Percentiles rank a stretch among this genome's conserved stretches.
These are phyloP conservation scores for Amniataba percoides DNA, from an alignment of 2,797 vertebrate species.

Conservation along the genomic window DNA sequence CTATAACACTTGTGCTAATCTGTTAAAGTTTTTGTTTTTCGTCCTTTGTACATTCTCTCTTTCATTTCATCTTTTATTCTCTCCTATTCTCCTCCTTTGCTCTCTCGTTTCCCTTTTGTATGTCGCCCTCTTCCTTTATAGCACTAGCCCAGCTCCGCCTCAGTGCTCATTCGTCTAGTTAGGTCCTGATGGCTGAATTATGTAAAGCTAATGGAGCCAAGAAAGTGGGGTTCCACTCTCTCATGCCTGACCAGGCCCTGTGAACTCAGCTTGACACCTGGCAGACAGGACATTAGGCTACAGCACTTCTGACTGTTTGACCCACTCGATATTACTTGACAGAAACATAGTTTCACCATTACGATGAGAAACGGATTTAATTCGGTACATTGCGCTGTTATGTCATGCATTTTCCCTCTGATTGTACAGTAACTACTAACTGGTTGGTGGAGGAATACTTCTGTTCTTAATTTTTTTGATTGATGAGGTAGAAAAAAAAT, in stretches of 20 bases:
- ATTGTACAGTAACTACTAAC: background rate
- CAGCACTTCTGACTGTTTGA: slow-evolving; percentile 32
- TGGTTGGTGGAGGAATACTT: background rate
- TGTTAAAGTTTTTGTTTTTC: background rate
- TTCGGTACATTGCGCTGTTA: background rate
- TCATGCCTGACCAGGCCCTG: slow-evolving; percentile 41
- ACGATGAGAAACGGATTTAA: slow-evolving; percentile 7
- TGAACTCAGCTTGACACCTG: slow-evolving; percentile 52
- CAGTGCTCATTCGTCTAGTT: slow-evolving; percentile 58
- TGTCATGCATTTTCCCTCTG: slow-evolving; percentile 1
- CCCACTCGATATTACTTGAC: slow-evolving; percentile 29
- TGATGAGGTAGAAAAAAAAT: background rate
- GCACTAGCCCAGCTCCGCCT: slow-evolving; percentile 28
- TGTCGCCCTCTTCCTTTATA: slow-evolving; percentile 21
- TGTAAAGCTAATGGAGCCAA: slow-evolving; percentile 73
- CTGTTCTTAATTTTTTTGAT: background rate
- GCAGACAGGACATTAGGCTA: slow-evolving; percentile 29
- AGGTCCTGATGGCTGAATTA: slow-evolving; percentile 72
- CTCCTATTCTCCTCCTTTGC: background rate
- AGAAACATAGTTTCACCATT: slow-evolving; percentile 17
- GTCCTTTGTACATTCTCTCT: slow-evolving; percentile 2
- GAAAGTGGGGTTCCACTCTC: slow-evolving; percentile 50
- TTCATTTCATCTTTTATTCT: background rate
- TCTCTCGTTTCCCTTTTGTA: slow-evolving; percentile 16
- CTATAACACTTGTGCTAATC: background rate